Percentiles rank a stretch among this genome's conserved stretches.
These are phyloP conservation scores for Volucella zonaria DNA, from an alignment of 2,888 invertebrate genomes.

Conservation along the genomic window DNA sequence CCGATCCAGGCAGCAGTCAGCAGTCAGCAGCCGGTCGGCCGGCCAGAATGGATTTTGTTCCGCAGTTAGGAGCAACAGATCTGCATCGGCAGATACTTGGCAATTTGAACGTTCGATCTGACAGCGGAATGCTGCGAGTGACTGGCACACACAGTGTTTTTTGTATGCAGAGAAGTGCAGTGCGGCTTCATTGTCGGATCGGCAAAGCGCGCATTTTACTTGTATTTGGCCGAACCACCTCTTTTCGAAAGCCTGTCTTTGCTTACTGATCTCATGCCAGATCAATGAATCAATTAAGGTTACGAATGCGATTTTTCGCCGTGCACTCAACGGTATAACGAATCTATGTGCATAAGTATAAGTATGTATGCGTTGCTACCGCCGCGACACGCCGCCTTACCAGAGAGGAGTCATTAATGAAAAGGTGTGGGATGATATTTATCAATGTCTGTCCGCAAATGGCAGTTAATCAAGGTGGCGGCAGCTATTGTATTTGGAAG, in stretches of 20 bases:
- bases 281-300: conserved; percentile 74
- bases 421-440: conserved; percentile 80
- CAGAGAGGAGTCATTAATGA: conserved; percentile 65
- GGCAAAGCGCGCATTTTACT: conserved; percentile 42
- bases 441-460: conserved; percentile 78
- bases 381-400: conserved; percentile 9
- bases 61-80: conserved; percentile 45
- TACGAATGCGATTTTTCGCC: conserved; percentile 52
- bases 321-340: conserved; percentile 31
- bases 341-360: too few relatives aligned
- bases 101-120: conserved; percentile 57
- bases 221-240: conserved; percentile 61
- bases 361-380: neutral
- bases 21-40: neutral
- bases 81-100: conserved; percentile 58
- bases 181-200: conserved; percentile 52
- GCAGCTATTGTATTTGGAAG: conserved; percentile 48
- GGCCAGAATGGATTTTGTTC: conserved; percentile 49
- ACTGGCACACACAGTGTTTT: neutral
- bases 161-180: neutral
- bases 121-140: conserved; percentile 56
- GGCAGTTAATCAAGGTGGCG: conserved; percentile 72
- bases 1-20: conserved; percentile 23
- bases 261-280: conserved; percentile 65
- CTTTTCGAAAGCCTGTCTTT: conserved; percentile 71